Conservation (phyloP, 1,140 invertebrate genomes). For the Dreissena polymorpha region DNA sequence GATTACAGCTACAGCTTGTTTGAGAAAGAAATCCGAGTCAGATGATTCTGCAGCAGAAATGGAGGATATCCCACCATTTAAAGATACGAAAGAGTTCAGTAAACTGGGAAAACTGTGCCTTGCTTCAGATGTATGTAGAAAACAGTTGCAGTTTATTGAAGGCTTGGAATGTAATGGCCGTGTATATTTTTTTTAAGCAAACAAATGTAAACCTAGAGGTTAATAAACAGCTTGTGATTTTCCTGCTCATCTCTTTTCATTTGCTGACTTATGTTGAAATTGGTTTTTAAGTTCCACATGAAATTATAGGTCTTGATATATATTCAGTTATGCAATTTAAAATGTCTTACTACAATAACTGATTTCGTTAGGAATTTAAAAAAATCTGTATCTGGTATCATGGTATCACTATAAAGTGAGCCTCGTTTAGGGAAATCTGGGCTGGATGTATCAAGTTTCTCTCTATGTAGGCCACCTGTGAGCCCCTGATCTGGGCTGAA, state of each 20-base stretch:
- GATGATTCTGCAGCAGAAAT: slow-evolving; percentile 17
- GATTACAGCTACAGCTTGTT: slow-evolving; percentile 28
- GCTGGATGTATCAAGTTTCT: not conserved
- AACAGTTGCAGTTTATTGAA: not conserved
- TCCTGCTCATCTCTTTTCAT: too few relatives aligned
- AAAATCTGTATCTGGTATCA: too few relatives aligned
- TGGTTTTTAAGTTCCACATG: not conserved
- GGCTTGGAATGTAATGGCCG: not conserved
- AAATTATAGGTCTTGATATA: not conserved
- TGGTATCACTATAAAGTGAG: too few relatives aligned
- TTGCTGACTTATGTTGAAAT: too few relatives aligned
- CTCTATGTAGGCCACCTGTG: slow-evolving; percentile 66
- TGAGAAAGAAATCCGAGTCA: not conserved
- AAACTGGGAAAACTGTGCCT: slow-evolving; percentile 38
- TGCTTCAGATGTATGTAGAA: slow-evolving; percentile 10
- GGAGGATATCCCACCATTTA: not conserved
- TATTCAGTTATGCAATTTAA: slow-evolving; percentile 6
- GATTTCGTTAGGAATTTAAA: too few relatives aligned
- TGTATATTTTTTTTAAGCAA: too few relatives aligned
- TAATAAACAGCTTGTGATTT: too few relatives aligned
- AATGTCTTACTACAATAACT: too few relatives aligned
- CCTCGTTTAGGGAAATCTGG: too few relatives aligned
- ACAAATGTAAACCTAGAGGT: too few relatives aligned
- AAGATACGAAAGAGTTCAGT: slow-evolving; percentile 8
- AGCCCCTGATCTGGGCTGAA: too few relatives aligned